Evolutionary conservation across 2,888 invertebrate species (phyloP).

Genomic region (Thymelicus sylvestris): DNA sequence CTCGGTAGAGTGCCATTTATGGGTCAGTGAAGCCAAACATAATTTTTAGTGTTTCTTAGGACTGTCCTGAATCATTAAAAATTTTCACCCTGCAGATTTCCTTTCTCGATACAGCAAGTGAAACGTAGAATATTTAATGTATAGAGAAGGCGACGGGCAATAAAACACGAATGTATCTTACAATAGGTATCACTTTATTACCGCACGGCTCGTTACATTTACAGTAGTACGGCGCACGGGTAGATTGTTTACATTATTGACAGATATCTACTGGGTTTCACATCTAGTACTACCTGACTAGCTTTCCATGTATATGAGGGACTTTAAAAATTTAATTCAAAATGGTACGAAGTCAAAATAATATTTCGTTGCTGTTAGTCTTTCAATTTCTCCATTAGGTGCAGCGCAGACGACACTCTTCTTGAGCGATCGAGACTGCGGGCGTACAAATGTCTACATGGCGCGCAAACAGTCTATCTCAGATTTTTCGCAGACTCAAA

Average conservation of each 20-base stretch:
- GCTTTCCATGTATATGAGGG: constrained; percentile 3
- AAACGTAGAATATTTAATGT: background rate
- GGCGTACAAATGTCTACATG: too few relatives aligned
- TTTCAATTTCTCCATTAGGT: too few relatives aligned
- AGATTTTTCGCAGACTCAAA: too few relatives aligned
- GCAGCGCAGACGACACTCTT: too few relatives aligned
- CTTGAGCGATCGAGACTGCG: too few relatives aligned
- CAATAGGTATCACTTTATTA: constrained; percentile 74
- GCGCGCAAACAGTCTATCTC: too few relatives aligned
- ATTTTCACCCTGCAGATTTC: background rate
- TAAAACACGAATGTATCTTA: constrained; percentile 54
- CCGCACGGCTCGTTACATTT: constrained; percentile 49
- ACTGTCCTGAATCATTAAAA: too few relatives aligned
- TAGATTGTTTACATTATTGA: constrained; percentile 44
- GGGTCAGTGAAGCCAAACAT: too few relatives aligned
- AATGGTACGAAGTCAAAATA: background rate
- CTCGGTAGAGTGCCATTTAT: too few relatives aligned
- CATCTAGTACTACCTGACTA: constrained; percentile 8
- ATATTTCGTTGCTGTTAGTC: too few relatives aligned
- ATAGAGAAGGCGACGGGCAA: background rate
- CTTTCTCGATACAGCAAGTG: background rate
- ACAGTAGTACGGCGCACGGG: constrained; percentile 53
- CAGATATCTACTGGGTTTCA: constrained; percentile 14
- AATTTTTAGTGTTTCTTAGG: too few relatives aligned
- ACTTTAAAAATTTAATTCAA: background rate